Conservation (phyloP, 2,888 invertebrate species). For the Eristalinus sepulchralis region DNA sequence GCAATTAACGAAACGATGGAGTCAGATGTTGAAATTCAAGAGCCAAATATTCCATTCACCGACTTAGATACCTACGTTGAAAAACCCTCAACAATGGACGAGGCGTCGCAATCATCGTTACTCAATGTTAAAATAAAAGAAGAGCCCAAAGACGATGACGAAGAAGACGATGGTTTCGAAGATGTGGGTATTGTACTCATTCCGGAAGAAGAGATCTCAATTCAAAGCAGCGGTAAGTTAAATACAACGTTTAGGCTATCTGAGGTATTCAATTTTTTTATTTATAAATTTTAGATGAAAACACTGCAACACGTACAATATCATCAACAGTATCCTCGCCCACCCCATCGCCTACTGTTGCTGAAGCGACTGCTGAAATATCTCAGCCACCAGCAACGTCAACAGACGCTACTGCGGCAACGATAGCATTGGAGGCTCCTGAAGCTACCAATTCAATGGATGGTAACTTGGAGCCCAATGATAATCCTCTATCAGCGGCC, state of each 20-base stretch:
- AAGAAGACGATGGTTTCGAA: slow-evolving; percentile 80
- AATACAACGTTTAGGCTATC: neutral
- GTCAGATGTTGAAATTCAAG: slow-evolving; percentile 81
- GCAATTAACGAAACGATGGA: slow-evolving; percentile 73
- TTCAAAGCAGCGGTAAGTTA: slow-evolving; percentile 78
- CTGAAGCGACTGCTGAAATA: slow-evolving; percentile 81
- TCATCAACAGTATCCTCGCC: slow-evolving; percentile 75
- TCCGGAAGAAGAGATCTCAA: slow-evolving; percentile 78
- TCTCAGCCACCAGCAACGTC: slow-evolving; percentile 72
- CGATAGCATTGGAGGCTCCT: slow-evolving; percentile 72
- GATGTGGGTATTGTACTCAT: slow-evolving; percentile 80
- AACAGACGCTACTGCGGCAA: slow-evolving; percentile 62
- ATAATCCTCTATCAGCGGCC: slow-evolving; percentile 81
- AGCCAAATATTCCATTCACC: slow-evolving; percentile 81
- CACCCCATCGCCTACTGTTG: slow-evolving; percentile 74
- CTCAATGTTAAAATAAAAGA: slow-evolving; percentile 85
- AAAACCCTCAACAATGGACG: slow-evolving; percentile 74
- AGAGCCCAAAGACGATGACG: slow-evolving; percentile 86
- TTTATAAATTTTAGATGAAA: slow-evolving; percentile 74
- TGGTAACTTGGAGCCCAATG: slow-evolving; percentile 87
- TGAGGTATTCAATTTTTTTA: neutral
- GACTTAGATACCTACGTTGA: slow-evolving; percentile 80
- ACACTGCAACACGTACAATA: slow-evolving; percentile 78
- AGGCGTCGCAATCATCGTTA: slow-evolving; percentile 76
- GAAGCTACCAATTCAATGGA: slow-evolving; percentile 84